phyloP scores from a whole-genome alignment of 2,113 vertebrate genomes.

The Orcinus orca region DNA sequence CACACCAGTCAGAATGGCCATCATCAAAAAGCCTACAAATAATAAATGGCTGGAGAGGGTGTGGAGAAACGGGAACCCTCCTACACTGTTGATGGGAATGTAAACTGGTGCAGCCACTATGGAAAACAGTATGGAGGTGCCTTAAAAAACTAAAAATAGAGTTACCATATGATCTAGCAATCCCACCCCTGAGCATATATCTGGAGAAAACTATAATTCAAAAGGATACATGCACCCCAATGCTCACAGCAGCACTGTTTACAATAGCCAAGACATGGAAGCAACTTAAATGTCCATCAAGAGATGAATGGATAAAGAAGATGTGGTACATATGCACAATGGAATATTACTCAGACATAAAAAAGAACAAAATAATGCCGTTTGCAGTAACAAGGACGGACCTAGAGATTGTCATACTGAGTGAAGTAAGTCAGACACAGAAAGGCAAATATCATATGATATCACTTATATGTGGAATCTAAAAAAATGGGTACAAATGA shows the following conservation, averaged over 20 bases:
- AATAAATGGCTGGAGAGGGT: not conserved
- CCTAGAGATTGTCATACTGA: not conserved
- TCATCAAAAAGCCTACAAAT: not conserved
- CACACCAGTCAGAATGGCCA: not conserved
- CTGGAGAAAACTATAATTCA: not conserved
- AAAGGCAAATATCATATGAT: not conserved
- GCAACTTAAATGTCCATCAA: not conserved
- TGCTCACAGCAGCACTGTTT: not conserved
- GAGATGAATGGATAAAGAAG: not conserved
- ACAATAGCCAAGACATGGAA: not conserved
- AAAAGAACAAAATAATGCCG: no score
- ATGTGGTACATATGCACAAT: no score
- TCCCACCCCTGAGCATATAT: no score
- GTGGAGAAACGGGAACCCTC: not conserved
- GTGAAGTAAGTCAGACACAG: not conserved
- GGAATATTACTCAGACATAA: no score
- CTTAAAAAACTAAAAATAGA: no score
- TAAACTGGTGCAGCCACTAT: not conserved
- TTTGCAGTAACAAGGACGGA: not conserved
- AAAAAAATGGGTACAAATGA: not conserved
- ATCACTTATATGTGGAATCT: not conserved
- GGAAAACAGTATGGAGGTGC: not conserved
- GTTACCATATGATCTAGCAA: no score
- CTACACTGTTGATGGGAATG: not conserved
- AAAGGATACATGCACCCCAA: not conserved